Conservation (phyloP, 2,797 vertebrate species). For the Lophius americanus region DNA sequence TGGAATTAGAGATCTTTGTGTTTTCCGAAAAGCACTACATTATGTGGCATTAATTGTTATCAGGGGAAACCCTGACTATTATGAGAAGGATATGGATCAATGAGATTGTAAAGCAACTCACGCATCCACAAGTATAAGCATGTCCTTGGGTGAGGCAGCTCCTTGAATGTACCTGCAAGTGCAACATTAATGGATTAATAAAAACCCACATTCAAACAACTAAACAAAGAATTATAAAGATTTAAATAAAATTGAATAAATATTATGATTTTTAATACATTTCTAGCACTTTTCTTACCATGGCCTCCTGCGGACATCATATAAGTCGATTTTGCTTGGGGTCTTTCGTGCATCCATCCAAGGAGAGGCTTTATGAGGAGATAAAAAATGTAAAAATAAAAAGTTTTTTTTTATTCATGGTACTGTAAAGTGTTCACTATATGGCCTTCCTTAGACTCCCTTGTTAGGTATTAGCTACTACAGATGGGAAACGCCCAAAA, state of each 20-base stretch:
- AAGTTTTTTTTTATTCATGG: not conserved
- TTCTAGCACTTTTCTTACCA: constrained; percentile 82
- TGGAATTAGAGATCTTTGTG: constrained; percentile 39
- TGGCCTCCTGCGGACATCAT: constrained; percentile 95
- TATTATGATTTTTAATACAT: not conserved
- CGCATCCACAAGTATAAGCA: constrained; percentile 99
- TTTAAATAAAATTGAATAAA: not conserved
- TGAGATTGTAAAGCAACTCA: constrained; percentile 79
- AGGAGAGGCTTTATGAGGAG: constrained; percentile 85
- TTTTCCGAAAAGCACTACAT: constrained; percentile 46
- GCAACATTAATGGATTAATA: constrained; percentile 16
- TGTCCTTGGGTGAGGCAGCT: constrained; percentile 98
- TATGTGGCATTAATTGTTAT: constrained; percentile 46
- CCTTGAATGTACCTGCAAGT: constrained; percentile 96
- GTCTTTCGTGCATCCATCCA: constrained; percentile 95
- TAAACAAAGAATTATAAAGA: not conserved
- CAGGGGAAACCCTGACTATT: constrained; percentile 50
- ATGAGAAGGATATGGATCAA: constrained; percentile 45
- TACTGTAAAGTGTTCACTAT: no score
- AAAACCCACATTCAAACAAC: not conserved
- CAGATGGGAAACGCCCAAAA: no score
- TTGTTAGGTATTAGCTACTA: no score
- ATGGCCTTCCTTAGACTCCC: no score
- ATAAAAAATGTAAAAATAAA: constrained; percentile 1
- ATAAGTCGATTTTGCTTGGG: constrained; percentile 95